phyloP scores from a whole-genome alignment of 2,797 vertebrate species.

The Apogon hyalosoma region DNA sequence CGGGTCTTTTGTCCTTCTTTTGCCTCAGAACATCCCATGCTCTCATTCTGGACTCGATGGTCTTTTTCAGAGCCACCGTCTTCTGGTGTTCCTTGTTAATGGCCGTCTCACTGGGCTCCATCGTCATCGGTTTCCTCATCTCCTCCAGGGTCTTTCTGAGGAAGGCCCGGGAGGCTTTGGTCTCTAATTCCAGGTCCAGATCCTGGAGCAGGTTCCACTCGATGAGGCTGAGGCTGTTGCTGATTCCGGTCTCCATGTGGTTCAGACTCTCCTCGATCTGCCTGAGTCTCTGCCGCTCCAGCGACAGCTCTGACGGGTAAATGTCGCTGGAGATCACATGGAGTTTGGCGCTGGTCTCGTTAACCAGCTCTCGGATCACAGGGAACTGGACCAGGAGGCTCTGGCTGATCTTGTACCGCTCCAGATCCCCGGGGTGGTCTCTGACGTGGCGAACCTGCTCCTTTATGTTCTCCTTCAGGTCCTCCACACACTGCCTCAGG shows the following conservation, averaged over 20 bases:
- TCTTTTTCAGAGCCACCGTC: slow-evolving; percentile 81
- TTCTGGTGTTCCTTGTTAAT: slow-evolving; percentile 80
- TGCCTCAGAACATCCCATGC: slow-evolving; percentile 75
- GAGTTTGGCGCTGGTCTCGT: slow-evolving; percentile 71
- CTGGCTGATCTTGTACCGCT: slow-evolving; percentile 74
- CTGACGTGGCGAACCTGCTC: slow-evolving; percentile 73
- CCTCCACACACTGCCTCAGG: slow-evolving; percentile 78
- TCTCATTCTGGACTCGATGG: slow-evolving; percentile 79
- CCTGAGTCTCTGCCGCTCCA: slow-evolving; percentile 72
- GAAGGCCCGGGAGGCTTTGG: slow-evolving; percentile 48
- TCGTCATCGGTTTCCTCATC: slow-evolving; percentile 71
- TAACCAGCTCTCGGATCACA: slow-evolving; percentile 66
- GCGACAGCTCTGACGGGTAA: slow-evolving; percentile 75
- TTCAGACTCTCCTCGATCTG: slow-evolving; percentile 65
- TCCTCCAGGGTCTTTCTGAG: slow-evolving; percentile 62
- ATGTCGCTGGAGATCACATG: slow-evolving; percentile 76
- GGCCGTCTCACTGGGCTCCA: slow-evolving; percentile 74
- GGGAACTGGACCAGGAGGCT: slow-evolving; percentile 72
- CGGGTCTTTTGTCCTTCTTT: slow-evolving; percentile 41
- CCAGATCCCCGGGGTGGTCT: slow-evolving; percentile 47
- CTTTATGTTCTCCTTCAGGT: slow-evolving; percentile 78
- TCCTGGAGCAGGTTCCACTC: slow-evolving; percentile 71
- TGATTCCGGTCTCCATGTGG: slow-evolving; percentile 58
- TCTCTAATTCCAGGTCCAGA: slow-evolving; percentile 69
- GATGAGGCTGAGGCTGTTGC: slow-evolving; percentile 72